A percentile compares a stretch with the other conserved stretches of the same genome.
These are phyloP conservation scores for Drosophila teissieri DNA, from an alignment of 1,140 invertebrate genomes.

Conservation along the genomic window DNA sequence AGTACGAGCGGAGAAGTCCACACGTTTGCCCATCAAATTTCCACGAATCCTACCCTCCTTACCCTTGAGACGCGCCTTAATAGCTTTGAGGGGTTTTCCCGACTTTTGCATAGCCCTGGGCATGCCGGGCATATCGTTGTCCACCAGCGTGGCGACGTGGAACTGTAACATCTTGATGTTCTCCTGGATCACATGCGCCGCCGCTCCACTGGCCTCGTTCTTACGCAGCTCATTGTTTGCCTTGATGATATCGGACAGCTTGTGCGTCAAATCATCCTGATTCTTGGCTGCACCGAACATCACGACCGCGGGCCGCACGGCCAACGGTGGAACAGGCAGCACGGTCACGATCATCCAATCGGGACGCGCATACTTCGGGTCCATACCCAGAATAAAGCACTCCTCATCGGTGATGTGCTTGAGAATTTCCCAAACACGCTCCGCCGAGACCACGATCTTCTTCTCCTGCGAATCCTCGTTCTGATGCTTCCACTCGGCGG, in stretches of 20 bases:
- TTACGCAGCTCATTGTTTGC: constrained; percentile 97
- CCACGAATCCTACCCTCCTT: constrained; percentile 99
- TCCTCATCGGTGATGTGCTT: constrained; percentile 99
- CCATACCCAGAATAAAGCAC: constrained; percentile 97
- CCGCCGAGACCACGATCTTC: constrained; percentile 96
- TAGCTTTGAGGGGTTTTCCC: constrained; percentile 98
- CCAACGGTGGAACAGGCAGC: constrained; percentile 97
- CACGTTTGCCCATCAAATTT: constrained; percentile 99
- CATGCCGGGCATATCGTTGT: constrained; percentile 99
- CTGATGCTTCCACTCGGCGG: constrained; percentile 98
- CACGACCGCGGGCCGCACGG: constrained; percentile 97
- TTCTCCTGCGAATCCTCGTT: constrained; percentile 99
- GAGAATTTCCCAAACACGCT: constrained; percentile 98
- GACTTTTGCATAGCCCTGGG: constrained; percentile 99
- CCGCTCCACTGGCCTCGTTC: constrained; percentile 98
- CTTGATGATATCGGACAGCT: constrained; percentile 99
- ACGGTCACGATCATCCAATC: constrained; percentile 99
- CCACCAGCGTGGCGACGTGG: constrained; percentile 98
- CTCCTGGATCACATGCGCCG: constrained; percentile 97
- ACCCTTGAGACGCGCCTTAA: constrained; percentile 95
- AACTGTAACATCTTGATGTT: constrained; percentile 99
- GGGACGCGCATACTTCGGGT: constrained; percentile 97
- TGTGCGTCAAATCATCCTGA: constrained; percentile 99
- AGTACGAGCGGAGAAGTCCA: constrained; percentile 99
- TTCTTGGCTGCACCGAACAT: constrained; percentile 99